Base-by-base conservation (phyloP, 2,888 invertebrate genomes). In the Panzeria rudis region DNA sequence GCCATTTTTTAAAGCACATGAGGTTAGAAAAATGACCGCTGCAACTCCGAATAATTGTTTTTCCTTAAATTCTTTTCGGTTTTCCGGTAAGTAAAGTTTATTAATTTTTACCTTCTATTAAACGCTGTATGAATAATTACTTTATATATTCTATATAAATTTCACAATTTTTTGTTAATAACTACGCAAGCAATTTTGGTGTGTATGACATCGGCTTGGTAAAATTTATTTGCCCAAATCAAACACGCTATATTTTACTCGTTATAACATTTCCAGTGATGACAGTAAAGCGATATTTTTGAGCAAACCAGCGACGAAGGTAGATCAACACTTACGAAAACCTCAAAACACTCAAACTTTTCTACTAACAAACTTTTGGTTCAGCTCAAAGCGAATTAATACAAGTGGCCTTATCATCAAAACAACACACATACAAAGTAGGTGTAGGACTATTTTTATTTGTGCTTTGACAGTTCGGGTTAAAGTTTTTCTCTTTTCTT, bases 1-100 rank as follows among this genome's bases (percentile, higher is more conserved):
- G 87, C 87, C 87, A 87, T 87, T 87, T 87, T 38, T 87, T 64
- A 69, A 77, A 82, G 71, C 25, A 73, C 35, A 71, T 47, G 78
- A 85, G 82, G 73, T 75, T 81, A 81, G 69, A 71, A 62, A 82
- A 11, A 17, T 54, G 7, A 9, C 59, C 35, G 3, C 35, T 17
- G 17, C n/a, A 35, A 17, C 25, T 25, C 15, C 20, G 50, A 23
- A 54, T 2, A 59, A 4, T 11, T 20, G 9, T 7, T 35, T 52
- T 17, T 35, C 4, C 4, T 17, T 1, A 15, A 7, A 13, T 13
- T 11, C 13, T 25, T 52, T 35, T 7, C 4, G 2, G 11, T 59
- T n/a, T n/a, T n/a, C n/a, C n/a, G 5, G 0, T 32, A 32, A 17
- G 4, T 32, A 7, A 20, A 11, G 2, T 61, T 20, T 52, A 62